Evolutionary conservation across 2,797 vertebrate genomes (phyloP).

Genomic region (Cryptoprocta ferox): DNA sequence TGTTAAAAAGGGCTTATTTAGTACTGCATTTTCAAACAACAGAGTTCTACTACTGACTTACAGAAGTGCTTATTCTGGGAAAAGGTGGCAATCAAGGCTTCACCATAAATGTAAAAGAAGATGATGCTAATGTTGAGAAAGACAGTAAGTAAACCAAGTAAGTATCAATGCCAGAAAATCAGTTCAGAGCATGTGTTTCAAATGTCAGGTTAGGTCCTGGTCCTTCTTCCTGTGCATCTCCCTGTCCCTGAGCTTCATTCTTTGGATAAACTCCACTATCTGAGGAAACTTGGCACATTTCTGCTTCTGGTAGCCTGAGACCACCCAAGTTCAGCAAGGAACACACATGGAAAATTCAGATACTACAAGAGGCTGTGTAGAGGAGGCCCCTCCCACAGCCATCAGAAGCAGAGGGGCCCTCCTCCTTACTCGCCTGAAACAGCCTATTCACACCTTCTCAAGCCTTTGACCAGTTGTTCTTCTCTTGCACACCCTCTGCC

Average conservation of each 20-base stretch:
- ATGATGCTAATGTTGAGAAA: background rate
- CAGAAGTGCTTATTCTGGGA: background rate
- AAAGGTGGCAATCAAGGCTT: background rate
- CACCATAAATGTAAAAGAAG: background rate
- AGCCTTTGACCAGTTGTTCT: background rate
- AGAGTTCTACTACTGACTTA: too few species aligned
- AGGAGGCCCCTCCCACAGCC: background rate
- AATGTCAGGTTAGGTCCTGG: background rate
- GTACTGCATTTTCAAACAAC: background rate
- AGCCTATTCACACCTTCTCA: background rate
- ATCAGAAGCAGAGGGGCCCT: background rate
- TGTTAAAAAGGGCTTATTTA: background rate
- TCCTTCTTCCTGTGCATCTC: background rate
- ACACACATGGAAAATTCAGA: background rate
- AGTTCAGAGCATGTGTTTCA: background rate
- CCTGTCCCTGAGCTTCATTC: background rate
- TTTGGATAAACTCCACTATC: background rate
- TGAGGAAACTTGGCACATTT: background rate
- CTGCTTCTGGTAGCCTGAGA: background rate
- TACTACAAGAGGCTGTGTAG: accelerated
- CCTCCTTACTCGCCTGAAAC: too few species aligned
- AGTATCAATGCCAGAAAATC: background rate
- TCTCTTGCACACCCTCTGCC: background rate
- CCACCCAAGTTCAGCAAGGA: background rate
- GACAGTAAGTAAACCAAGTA: background rate